phyloP scores from a whole-genome alignment of 2,113 vertebrate species.

The Antechinus flavipes region DNA sequence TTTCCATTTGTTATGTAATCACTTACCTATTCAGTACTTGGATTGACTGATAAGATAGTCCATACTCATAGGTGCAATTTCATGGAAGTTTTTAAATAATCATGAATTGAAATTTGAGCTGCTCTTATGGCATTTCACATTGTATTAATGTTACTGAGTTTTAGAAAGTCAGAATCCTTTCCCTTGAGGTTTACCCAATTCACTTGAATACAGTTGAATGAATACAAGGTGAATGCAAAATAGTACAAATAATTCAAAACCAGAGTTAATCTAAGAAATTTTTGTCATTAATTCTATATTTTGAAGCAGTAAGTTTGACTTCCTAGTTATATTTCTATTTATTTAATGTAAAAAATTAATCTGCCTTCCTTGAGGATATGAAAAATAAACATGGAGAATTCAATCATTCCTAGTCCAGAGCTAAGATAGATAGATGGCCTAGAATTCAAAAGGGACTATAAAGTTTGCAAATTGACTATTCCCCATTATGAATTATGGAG shows the following conservation, averaged over 20 bases:
- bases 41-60: not conserved
- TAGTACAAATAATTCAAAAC: not conserved
- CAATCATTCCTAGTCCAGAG: not conserved
- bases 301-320: constrained; percentile 16
- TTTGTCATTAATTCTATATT: not conserved
- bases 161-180: not conserved
- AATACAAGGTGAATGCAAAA: not conserved
- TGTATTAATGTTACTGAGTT: not conserved
- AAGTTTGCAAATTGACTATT: constrained; percentile 32
- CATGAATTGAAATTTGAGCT: not conserved
- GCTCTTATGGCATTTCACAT: not conserved
- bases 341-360: constrained; percentile 27
- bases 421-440: constrained; percentile 8
- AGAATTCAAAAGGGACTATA: constrained; percentile 53
- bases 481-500: constrained; percentile 31
- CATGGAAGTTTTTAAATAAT: constrained; percentile 23
- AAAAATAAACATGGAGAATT: constrained; percentile 44
- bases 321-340: not conserved
- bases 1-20: not conserved
- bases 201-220: not conserved
- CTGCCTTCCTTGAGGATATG: constrained; percentile 28
- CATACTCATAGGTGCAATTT: constrained; percentile 27
- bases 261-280: not conserved
- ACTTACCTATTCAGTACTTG: not conserved
- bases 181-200: not conserved